A percentile compares a stretch with the other conserved stretches of the same genome.
Conservation (phyloP, 2,113 vertebrate species). For the Hyperopisus bebe region DNA sequence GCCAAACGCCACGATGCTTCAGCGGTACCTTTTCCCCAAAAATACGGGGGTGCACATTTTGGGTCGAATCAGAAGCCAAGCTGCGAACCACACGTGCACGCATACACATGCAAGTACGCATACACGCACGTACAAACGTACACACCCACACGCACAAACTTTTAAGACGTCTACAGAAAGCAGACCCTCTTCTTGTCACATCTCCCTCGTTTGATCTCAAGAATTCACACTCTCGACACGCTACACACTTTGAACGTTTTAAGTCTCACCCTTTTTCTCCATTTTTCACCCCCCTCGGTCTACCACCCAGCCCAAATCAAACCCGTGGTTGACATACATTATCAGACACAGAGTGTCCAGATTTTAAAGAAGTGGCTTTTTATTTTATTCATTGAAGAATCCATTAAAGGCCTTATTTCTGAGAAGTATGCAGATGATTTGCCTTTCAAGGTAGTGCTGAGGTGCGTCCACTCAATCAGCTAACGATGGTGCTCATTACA, state of each 20-base stretch:
- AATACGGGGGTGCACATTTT: background rate
- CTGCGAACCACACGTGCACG: background rate
- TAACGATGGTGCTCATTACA: slow-evolving; percentile 99
- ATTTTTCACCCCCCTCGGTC: background rate
- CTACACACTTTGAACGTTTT: slow-evolving; percentile 32
- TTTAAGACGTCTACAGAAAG: slow-evolving; percentile 26
- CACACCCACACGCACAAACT: slow-evolving; percentile 2
- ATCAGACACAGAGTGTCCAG: slow-evolving; percentile 77
- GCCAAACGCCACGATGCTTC: background rate
- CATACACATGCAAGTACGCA: background rate
- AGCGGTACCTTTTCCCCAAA: slow-evolving; percentile 16
- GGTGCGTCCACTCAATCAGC: slow-evolving; percentile 98
- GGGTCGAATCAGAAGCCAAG: background rate
- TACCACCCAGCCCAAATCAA: background rate
- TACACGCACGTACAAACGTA: background rate
- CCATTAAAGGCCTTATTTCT: slow-evolving; percentile 90
- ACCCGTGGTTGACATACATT: slow-evolving; percentile 54
- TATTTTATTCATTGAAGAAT: slow-evolving; percentile 97
- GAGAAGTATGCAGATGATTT: slow-evolving; percentile 93
- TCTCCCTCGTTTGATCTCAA: slow-evolving; percentile 25
- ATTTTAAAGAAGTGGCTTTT: slow-evolving; percentile 89
- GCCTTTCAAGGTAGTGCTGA: slow-evolving; percentile 95
- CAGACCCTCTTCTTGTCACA: slow-evolving; percentile 24
- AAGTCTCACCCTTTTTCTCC: slow-evolving; percentile 14
- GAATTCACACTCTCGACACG: slow-evolving; percentile 27